Percentiles rank a stretch among this genome's conserved stretches.
These are phyloP conservation scores for Brachypodius melanocephalos DNA, from an alignment of 2,113 vertebrate species.

Conservation along the genomic window DNA sequence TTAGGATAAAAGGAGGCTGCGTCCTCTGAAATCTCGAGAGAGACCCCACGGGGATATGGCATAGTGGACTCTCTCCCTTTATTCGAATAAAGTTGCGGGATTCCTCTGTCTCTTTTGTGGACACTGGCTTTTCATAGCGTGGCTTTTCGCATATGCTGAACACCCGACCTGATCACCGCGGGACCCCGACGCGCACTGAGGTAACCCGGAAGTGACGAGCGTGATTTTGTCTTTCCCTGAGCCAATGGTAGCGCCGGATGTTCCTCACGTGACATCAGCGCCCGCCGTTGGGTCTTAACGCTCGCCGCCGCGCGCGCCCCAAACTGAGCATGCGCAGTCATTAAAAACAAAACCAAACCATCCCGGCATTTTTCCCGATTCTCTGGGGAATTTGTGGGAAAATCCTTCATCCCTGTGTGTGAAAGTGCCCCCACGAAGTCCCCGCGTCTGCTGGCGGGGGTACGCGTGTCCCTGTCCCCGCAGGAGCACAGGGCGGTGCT, in stretches of 20 bases:
- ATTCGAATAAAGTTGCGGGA: background rate
- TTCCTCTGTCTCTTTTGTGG: background rate
- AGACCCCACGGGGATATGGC: background rate
- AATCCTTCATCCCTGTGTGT: fast-evolving
- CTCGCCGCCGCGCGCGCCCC: fast-evolving
- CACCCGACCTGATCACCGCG: fast-evolving
- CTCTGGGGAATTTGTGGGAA: fast-evolving
- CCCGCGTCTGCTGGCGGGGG: fast-evolving
- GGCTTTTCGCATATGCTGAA: background rate
- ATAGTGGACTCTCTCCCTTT: background rate
- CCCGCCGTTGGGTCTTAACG: fast-evolving
- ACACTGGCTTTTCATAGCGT: background rate
- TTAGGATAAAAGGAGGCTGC: background rate
- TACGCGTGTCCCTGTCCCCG: no score
- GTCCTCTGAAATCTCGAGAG: background rate
- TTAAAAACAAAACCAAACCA: no score
- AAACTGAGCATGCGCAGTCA: background rate
- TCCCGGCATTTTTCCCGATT: fast-evolving
- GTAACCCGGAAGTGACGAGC: background rate
- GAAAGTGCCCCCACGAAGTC: fast-evolving
- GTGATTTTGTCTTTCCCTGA: fast-evolving
- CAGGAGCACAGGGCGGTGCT: background rate
- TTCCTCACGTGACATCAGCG: background rate
- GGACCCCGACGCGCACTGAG: fast-evolving
- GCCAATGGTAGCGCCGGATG: background rate